phyloP scores from a whole-genome alignment of 2,113 vertebrate genomes.

The Colaptes auratus region DNA sequence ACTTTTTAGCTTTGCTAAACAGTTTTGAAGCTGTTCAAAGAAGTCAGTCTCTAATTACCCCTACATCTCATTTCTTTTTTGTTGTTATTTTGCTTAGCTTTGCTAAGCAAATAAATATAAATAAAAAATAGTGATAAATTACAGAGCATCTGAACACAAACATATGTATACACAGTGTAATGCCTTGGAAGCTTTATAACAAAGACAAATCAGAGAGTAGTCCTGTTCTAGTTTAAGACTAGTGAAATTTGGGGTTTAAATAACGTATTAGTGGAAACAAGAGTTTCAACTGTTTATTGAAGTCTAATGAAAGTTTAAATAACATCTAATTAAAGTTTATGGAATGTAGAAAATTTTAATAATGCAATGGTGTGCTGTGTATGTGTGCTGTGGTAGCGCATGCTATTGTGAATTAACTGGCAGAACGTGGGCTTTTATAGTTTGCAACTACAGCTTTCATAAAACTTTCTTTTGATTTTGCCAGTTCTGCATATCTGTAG shows the following conservation, averaged over 20 bases:
- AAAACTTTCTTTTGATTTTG: neutral
- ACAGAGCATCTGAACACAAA: neutral
- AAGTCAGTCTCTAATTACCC: neutral
- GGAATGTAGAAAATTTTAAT: neutral
- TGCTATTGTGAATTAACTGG: neutral
- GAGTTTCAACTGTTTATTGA: neutral
- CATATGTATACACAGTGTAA: neutral
- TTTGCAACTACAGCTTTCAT: neutral
- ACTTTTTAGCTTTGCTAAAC: neutral
- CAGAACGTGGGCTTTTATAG: neutral
- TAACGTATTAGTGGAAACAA: neutral
- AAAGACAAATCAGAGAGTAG: neutral
- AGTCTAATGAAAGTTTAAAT: neutral
- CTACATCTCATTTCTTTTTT: neutral
- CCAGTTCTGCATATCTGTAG: neutral
- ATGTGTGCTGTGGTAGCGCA: neutral
- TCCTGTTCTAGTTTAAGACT: neutral
- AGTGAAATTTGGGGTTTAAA: neutral
- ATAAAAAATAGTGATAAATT: slow-evolving; percentile 2
- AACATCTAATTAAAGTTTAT: neutral
- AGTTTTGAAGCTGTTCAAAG: slow-evolving; percentile 5
- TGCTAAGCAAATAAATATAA: neutral
- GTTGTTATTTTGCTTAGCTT: neutral
- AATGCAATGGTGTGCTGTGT: neutral
- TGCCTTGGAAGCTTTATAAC: neutral